Percentiles rank a stretch among this genome's conserved stretches.
These are phyloP conservation scores for Cheilosia vernalis DNA, from an alignment of 2,888 invertebrate genomes.

Conservation along the genomic window DNA sequence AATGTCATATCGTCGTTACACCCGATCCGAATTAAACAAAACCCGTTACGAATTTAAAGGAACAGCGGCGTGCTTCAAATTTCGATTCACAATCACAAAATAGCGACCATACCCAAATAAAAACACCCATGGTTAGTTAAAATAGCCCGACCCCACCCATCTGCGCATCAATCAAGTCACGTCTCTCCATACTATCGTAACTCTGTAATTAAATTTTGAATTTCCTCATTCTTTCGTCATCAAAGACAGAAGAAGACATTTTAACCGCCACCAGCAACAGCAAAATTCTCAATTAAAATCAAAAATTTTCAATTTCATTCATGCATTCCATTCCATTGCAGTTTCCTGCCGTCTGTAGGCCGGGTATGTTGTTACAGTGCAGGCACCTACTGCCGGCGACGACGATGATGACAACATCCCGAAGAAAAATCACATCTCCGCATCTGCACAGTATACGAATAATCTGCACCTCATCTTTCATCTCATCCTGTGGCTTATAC, in stretches of 20 bases:
- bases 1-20: no score
- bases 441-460: neutral
- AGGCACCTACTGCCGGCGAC: constrained; percentile 41
- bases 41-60: no score
- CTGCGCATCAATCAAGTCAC: neutral
- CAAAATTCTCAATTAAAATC: constrained; percentile 71
- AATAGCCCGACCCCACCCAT: constrained; percentile 1
- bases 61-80: no score
- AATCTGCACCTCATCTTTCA: constrained; percentile 15
- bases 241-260: constrained; percentile 36
- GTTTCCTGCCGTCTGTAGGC: constrained; percentile 68
- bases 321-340: constrained; percentile 62
- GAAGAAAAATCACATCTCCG: constrained; percentile 20
- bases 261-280: constrained; percentile 34
- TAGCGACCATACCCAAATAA: no score
- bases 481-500: constrained; percentile 20
- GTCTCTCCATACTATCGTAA: neutral
- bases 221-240: constrained; percentile 68
- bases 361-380: constrained; percentile 15
- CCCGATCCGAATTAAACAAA: no score
- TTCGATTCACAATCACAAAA: no score
- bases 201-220: constrained; percentile 48
- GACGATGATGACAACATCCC: constrained; percentile 24
- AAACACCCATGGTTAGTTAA: neutral
- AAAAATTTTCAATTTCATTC: constrained; percentile 73